Conservation (phyloP, 2,888 invertebrate genomes). For the Euclidia mi region DNA sequence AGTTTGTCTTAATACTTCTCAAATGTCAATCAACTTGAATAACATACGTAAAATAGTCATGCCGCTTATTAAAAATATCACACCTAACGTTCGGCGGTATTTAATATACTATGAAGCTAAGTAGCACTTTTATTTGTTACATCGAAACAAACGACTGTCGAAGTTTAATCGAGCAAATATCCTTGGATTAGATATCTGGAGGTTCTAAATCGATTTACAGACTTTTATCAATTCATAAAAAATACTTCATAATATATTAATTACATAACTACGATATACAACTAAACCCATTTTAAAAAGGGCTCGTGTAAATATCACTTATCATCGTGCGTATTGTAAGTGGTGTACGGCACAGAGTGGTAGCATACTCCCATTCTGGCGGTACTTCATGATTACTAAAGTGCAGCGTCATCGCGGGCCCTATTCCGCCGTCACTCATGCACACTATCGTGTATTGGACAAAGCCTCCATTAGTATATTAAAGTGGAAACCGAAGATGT, state of each 20-base stretch:
- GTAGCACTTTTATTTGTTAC: too few relatives aligned
- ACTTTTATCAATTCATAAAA: background rate
- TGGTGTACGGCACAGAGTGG: conserved; percentile 30
- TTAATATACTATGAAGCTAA: too few relatives aligned
- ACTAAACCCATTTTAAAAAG: background rate
- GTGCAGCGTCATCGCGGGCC: conserved; percentile 41
- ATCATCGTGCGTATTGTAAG: conserved; percentile 13
- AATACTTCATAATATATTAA: too few relatives aligned
- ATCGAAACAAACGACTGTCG: too few relatives aligned
- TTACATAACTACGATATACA: background rate
- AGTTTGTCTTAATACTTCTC: too few relatives aligned
- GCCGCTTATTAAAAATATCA: too few relatives aligned
- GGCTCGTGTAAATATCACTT: conserved; percentile 1
- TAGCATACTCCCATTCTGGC: conserved; percentile 25
- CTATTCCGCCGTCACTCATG: conserved; percentile 45
- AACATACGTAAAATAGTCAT: too few relatives aligned
- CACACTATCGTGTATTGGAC: conserved; percentile 33
- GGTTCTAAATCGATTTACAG: too few relatives aligned
- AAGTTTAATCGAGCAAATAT: too few relatives aligned
- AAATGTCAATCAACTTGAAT: too few relatives aligned
- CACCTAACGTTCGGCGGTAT: too few relatives aligned
- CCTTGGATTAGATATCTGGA: too few relatives aligned
- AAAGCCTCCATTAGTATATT: conserved; percentile 54
- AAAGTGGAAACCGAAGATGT: conserved; percentile 36
- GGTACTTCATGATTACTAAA: conserved; percentile 47